Conservation (phyloP, 2,113 vertebrate species). For the Benitochromis conjunctus region DNA sequence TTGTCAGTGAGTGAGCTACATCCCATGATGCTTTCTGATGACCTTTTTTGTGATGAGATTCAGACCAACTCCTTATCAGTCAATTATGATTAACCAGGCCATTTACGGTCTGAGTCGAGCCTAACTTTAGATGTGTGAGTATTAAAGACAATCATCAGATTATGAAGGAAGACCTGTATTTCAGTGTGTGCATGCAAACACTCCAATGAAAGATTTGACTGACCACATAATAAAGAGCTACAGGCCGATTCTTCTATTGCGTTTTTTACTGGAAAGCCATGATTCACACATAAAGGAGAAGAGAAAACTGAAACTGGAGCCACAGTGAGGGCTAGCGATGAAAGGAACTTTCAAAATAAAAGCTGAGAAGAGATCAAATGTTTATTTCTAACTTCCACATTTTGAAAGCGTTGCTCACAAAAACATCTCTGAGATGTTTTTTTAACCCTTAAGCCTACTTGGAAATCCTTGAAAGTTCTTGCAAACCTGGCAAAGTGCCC, state of each 20-base stretch:
- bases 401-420: neutral
- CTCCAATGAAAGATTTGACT: neutral
- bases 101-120: neutral
- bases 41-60: neutral
- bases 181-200: neutral
- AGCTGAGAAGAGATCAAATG: neutral
- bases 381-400: neutral
- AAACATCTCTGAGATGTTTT: neutral
- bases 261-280: slow-evolving; percentile 6
- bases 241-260: neutral
- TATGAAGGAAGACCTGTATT: neutral
- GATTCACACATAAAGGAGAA: slow-evolving; percentile 7
- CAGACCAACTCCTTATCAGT: neutral
- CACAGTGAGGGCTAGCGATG: neutral
- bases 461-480: too few species aligned
- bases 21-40: neutral
- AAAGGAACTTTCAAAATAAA: neutral
- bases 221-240: neutral
- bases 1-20: slow-evolving; percentile 1
- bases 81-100: neutral
- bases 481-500: too few species aligned
- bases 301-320: neutral
- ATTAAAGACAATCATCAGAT: neutral
- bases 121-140: neutral
- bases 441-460: too few species aligned